These are phyloP conservation scores for Anoplius nigerrimus DNA, from an alignment of 2,888 invertebrate species.

Conservation along the genomic window DNA sequence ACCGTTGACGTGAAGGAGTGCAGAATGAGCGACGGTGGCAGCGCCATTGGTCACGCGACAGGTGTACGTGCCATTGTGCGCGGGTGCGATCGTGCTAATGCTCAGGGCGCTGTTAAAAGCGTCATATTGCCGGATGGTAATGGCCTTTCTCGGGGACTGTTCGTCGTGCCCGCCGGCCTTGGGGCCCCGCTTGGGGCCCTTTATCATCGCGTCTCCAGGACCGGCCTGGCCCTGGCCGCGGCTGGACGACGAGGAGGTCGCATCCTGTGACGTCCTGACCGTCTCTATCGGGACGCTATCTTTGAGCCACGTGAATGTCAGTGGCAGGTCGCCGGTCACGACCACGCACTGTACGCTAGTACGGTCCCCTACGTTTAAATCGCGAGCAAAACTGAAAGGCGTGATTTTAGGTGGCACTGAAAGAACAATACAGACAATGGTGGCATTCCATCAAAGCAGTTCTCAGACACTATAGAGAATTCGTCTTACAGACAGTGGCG, in stretches of 20 bases:
- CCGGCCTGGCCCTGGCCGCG: constrained; percentile 39
- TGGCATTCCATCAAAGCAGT: constrained; percentile 63
- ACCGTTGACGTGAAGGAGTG: constrained; percentile 80
- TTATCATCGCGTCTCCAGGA: constrained; percentile 46
- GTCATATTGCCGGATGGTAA: constrained; percentile 79
- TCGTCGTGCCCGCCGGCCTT: constrained; percentile 46
- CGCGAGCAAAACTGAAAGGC: constrained; percentile 81
- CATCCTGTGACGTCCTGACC: constrained; percentile 58
- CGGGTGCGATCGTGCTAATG: constrained; percentile 78
- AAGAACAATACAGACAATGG: constrained; percentile 64
- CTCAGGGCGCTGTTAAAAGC: constrained; percentile 79
- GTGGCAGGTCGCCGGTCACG: constrained; percentile 80
- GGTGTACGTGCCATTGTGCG: constrained; percentile 79
- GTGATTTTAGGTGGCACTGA: constrained; percentile 81
- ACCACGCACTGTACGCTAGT: constrained; percentile 80
- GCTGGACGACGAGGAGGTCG: constrained; percentile 48
- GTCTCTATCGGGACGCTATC: constrained; percentile 77
- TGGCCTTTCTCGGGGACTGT: constrained; percentile 67
- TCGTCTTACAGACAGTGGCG: constrained; percentile 1
- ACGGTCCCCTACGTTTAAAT: constrained; percentile 79
- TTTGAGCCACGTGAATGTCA: constrained; percentile 81
- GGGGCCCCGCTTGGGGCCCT: constrained; percentile 53
- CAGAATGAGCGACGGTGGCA: constrained; percentile 78
- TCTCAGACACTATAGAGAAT: constrained; percentile 45
- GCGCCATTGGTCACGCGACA: constrained; percentile 80